A percentile compares a stretch with the other conserved stretches of the same genome.
Conservation (phyloP, 2,888 invertebrate species). For the Hypomecis punctinalis region DNA sequence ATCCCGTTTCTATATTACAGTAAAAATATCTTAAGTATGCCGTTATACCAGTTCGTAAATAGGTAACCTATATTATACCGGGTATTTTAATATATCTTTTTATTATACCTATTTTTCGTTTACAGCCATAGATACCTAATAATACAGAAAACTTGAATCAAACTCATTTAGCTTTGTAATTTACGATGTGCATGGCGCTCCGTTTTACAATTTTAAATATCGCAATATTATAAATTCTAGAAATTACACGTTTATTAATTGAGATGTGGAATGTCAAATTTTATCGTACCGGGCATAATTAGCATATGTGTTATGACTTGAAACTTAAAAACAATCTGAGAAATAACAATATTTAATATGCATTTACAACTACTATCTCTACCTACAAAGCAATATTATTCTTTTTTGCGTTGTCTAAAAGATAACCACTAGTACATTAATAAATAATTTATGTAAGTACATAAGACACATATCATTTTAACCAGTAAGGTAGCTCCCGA, state of each 20-base stretch:
- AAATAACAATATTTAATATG: slow-evolving; percentile 6
- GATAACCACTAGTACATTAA: too few relatives aligned
- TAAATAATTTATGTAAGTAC: too few relatives aligned
- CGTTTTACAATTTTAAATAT: slow-evolving; percentile 1
- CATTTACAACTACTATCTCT: background rate
- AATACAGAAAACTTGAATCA: background rate
- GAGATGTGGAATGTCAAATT: slow-evolving; percentile 13
- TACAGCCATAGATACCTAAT: too few relatives aligned
- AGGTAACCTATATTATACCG: too few relatives aligned
- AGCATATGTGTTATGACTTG: slow-evolving; percentile 15
- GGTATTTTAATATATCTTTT: too few relatives aligned
- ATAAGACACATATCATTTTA: too few relatives aligned
- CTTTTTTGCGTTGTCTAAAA: too few relatives aligned
- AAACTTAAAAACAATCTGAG: slow-evolving; percentile 12
- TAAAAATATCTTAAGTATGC: too few relatives aligned
- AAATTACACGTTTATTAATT: slow-evolving; percentile 9
- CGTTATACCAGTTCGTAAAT: too few relatives aligned
- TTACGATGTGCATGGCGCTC: slow-evolving; percentile 8
- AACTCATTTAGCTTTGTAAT: background rate
- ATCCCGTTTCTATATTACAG: too few relatives aligned
- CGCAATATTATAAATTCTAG: background rate
- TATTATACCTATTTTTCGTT: too few relatives aligned
- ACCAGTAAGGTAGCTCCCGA: background rate
- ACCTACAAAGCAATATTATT: background rate
- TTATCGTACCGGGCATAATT: slow-evolving; percentile 14